phyloP scores from a whole-genome alignment of 2,797 vertebrate species.

The Sebastes diploproa region DNA sequence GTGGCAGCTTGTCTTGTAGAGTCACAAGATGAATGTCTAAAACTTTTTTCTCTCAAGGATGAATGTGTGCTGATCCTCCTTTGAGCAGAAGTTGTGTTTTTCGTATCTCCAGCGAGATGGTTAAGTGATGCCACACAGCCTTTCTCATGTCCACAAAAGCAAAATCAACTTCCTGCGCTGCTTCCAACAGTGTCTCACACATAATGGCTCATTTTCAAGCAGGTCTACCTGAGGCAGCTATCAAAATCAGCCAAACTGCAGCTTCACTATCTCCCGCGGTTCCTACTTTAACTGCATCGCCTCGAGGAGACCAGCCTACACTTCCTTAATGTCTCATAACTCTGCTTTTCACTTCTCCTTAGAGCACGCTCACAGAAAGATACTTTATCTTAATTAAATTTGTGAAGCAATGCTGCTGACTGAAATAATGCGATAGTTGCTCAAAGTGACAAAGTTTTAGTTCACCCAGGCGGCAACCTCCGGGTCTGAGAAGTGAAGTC shows the following conservation, averaged over 20 bases:
- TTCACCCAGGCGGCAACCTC: background rate
- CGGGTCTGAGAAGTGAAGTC: too few species aligned
- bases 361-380: background rate
- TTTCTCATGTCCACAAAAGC: background rate
- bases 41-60: background rate
- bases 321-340: constrained; percentile 1
- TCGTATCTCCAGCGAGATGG: background rate
- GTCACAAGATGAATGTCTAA: background rate
- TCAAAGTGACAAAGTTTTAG: background rate
- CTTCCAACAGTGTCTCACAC: background rate
- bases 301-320: background rate
- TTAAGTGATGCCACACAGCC: background rate
- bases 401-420: background rate
- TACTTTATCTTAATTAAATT: background rate
- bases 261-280: background rate
- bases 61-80: background rate
- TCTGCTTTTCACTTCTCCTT: background rate
- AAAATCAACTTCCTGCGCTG: constrained; percentile 11
- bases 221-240: constrained; percentile 4
- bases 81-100: background rate
- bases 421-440: background rate
- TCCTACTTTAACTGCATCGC: background rate
- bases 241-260: constrained; percentile 33
- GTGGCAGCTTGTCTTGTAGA: background rate
- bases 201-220: constrained; percentile 23